Evolutionary conservation across 1,140 invertebrate species (phyloP), one percentile per base, ranked within the genome.

Genomic region (Bombus pascuorum): DNA sequence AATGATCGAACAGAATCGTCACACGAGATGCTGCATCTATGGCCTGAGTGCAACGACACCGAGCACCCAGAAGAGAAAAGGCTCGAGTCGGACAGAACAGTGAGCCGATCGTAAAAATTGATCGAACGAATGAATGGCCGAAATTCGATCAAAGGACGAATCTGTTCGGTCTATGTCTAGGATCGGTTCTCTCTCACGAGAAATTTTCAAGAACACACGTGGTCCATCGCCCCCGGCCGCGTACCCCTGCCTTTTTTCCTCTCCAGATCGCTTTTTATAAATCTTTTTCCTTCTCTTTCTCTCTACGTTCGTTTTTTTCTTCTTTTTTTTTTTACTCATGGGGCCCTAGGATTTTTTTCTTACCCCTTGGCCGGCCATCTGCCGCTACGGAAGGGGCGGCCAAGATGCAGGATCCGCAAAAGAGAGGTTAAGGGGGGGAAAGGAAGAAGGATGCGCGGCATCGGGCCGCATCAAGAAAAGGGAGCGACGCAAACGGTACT

Each of bases 301-400:
- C 92, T 91, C 79, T 93, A 93, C 92, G 92, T 92, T 92, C 90
- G 9, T 91, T 93, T 93, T 90, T 92, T 94, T 93, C 93, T 94
- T 86, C 5, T 0, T 9, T 84, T 85, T 86, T 88, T 83, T 79
- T 81, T 87, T 91, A 92, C 91, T 75, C 70, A 57, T 39, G 79
- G 86, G 89, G 88, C 88, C 86, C 86, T 85, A 88, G 90, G 91
- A 90, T 92, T 93, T 92, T 91, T 93, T 93, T 92, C 94, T 95
- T 95, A 95, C 95, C 95, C 95, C 95, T 95, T 95, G 91, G 94
- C 93, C 91, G 91, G 94, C 95, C 95, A 95, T 95, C 95, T 95
- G 95, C 95, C 91, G 90, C 89, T 92, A 74, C 91, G 93, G 93
- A 94, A 95, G 93, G 94, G 94, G 92, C 93, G 92, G 91, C 91